phyloP scores from a whole-genome alignment of 2,113 vertebrate species.

The Meriones unguiculatus region DNA sequence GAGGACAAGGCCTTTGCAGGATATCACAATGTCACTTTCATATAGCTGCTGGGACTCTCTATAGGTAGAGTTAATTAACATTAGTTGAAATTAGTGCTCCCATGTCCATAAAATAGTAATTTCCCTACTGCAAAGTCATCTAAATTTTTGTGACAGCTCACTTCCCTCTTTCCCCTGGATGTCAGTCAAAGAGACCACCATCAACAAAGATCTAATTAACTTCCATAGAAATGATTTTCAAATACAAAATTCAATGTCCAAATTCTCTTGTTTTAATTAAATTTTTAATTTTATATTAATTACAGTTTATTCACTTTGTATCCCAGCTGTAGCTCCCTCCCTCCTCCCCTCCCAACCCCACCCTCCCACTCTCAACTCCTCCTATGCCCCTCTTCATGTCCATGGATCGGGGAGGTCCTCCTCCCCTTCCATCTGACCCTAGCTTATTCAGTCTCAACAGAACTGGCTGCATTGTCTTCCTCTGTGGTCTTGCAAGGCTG shows the following conservation, averaged over 20 bases:
- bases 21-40: neutral
- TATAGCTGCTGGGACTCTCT: neutral
- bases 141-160: conserved; percentile 49
- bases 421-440: too few relatives aligned
- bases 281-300: too few relatives aligned
- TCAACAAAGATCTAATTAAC: conserved; percentile 37
- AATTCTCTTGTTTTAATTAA: neutral
- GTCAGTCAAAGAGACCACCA: neutral
- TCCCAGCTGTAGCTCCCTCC: too few relatives aligned
- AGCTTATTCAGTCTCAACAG: too few relatives aligned
- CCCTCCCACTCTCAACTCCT: too few relatives aligned
- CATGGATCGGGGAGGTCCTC: too few relatives aligned
- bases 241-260: conserved; percentile 8
- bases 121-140: conserved; percentile 65
- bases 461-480: too few relatives aligned
- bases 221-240: conserved; percentile 20
- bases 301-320: too few relatives aligned
- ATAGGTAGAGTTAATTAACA: conserved; percentile 59
- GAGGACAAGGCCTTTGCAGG: neutral
- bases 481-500: too few relatives aligned
- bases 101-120: conserved; percentile 2
- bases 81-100: conserved; percentile 37
- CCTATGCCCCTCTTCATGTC: too few relatives aligned
- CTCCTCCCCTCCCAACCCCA: too few relatives aligned
- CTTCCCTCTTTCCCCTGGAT: conserved; percentile 43